Conservation (phyloP, 2,888 invertebrate genomes). For the Rhorus exstirpatorius region DNA sequence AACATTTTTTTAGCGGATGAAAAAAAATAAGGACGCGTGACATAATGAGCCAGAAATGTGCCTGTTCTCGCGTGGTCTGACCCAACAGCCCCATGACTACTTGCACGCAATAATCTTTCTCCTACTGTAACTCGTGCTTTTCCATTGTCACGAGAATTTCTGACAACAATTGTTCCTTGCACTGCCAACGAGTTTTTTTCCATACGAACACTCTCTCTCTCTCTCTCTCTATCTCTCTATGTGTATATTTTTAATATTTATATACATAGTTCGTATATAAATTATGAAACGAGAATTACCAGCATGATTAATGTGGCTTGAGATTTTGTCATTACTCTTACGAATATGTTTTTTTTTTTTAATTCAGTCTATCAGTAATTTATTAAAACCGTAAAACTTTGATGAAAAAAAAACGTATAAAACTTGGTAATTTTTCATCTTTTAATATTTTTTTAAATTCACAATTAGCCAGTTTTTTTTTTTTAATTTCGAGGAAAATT, state of each 20-base stretch:
- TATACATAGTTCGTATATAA: too few relatives aligned
- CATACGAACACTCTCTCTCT: too few relatives aligned
- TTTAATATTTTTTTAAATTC: neutral
- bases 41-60: neutral
- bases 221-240: too few relatives aligned
- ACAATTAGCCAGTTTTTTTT: neutral
- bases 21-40: too few relatives aligned
- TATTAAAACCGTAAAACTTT: neutral
- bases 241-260: neutral
- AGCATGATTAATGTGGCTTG: too few relatives aligned
- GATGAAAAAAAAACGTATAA: neutral
- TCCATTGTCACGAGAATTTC: constrained; percentile 6
- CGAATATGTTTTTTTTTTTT: too few relatives aligned
- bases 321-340: too few relatives aligned
- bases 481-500: neutral
- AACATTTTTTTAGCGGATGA: too few relatives aligned
- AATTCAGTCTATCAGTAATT: too few relatives aligned
- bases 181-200: neutral
- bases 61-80: constrained; percentile 45
- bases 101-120: constrained; percentile 43
- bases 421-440: neutral
- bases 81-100: constrained; percentile 63
- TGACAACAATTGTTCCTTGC: neutral
- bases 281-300: too few relatives aligned
- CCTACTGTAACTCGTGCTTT: constrained; percentile 13